Evolutionary conservation across 2,888 invertebrate species (phyloP).

Genomic region (Podotricha telesiphe): DNA sequence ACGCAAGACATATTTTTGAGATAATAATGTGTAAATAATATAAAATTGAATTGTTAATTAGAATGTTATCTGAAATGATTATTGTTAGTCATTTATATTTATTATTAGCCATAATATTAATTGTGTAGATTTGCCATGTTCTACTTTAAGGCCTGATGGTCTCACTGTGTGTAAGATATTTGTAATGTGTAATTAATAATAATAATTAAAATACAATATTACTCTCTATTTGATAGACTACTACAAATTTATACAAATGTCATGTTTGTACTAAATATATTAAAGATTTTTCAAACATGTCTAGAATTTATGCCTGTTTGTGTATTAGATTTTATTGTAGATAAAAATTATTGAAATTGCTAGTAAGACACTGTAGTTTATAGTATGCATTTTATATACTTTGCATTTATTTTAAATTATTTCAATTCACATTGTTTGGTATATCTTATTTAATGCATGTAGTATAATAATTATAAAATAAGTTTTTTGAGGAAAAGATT

Average conservation of each 20-base stretch:
- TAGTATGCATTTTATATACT: conserved; percentile 47
- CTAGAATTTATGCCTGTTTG: not conserved
- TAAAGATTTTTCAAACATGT: conserved; percentile 1
- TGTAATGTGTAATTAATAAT: conserved; percentile 49
- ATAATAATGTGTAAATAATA: conserved; percentile 20
- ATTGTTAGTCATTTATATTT: no score
- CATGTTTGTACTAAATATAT: conserved; percentile 1
- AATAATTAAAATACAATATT: conserved; percentile 41
- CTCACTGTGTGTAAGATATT: conserved; percentile 39
- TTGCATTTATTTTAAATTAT: conserved; percentile 59
- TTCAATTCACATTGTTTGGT: not conserved
- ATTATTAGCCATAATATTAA: conserved; percentile 34
- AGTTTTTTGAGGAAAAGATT: conserved; percentile 72
- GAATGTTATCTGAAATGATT: conserved; percentile 23
- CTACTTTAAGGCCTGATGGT: conserved; percentile 33
- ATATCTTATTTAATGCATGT: conserved; percentile 32
- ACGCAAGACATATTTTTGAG: conserved; percentile 7
- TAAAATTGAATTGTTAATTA: conserved; percentile 30
- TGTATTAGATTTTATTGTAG: conserved; percentile 15
- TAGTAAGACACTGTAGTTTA: conserved; percentile 30
- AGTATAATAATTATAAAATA: conserved; percentile 11
- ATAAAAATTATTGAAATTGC: conserved; percentile 28
- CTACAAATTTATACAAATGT: not conserved
- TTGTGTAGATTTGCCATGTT: conserved; percentile 38
- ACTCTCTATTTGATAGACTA: not conserved